Percentiles rank a stretch among this genome's conserved stretches.
Evolutionary conservation across 2,113 vertebrate genomes (phyloP).

Genomic region (Chionodraco myersi): DNA sequence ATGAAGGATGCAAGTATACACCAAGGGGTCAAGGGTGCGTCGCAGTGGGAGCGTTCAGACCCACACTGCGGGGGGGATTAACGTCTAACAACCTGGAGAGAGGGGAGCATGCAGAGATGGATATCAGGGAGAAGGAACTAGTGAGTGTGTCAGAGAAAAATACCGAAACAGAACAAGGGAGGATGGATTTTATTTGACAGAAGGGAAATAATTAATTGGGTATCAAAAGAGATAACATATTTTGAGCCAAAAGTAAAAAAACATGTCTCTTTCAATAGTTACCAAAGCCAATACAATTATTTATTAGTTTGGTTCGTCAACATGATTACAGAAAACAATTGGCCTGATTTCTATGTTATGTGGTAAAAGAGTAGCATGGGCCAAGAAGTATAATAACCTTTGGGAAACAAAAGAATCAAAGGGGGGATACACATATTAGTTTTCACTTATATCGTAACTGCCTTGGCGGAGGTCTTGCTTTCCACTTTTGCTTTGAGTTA

Average conservation of each 20-base stretch:
- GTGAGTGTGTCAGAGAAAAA: not conserved
- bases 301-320: too few relatives aligned
- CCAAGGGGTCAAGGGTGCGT: not conserved
- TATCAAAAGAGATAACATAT: not conserved
- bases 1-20: conserved; percentile 14
- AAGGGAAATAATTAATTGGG: not conserved
- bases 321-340: too few relatives aligned
- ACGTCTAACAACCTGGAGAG: conserved; percentile 27
- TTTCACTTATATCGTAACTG: too few relatives aligned
- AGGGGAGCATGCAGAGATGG: conserved; percentile 33
- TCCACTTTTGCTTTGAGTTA: not conserved
- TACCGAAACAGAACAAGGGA: not conserved
- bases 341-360: too few relatives aligned
- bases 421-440: too few relatives aligned
- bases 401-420: too few relatives aligned
- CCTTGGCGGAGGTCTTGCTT: too few relatives aligned
- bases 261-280: not conserved
- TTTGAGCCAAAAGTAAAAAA: not conserved
- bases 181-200: not conserved
- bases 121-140: conserved; percentile 10
- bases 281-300: too few relatives aligned
- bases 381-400: too few relatives aligned
- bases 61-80: conserved; percentile 56
- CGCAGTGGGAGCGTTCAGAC: conserved; percentile 40
- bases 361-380: too few relatives aligned